phyloP scores from a whole-genome alignment of 2,888 invertebrate genomes.

The Julus scandinavius region DNA sequence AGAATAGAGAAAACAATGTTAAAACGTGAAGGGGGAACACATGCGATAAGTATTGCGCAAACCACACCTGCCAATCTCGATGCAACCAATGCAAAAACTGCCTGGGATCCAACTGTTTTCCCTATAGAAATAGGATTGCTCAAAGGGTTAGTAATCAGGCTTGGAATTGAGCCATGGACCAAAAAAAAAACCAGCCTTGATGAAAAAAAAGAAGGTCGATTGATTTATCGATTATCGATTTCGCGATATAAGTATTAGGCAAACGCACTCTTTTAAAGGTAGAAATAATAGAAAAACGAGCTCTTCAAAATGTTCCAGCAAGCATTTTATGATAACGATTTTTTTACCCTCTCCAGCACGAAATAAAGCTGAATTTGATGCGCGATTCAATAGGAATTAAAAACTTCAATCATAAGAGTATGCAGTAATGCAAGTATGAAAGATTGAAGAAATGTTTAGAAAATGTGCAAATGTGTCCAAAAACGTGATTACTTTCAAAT shows the following conservation, averaged over 20 bases:
- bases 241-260: not conserved
- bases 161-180: slow-evolving; percentile 45
- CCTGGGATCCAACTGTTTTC: slow-evolving; percentile 5
- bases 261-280: slow-evolving; percentile 26
- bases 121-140: not conserved
- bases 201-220: not conserved
- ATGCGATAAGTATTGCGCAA: slow-evolving; percentile 19
- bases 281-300: slow-evolving; percentile 34
- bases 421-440: no score
- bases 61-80: slow-evolving; percentile 40
- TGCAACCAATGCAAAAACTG: slow-evolving; percentile 45
- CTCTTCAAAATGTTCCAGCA: not conserved
- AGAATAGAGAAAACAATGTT: slow-evolving; percentile 46
- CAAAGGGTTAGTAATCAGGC: slow-evolving; percentile 42
- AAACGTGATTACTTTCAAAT: not conserved
- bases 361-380: not conserved
- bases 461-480: not conserved
- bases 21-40: not conserved
- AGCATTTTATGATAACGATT: slow-evolving; percentile 40
- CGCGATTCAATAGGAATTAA: not conserved
- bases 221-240: slow-evolving; percentile 46
- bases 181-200: slow-evolving; percentile 16
- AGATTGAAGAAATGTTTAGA: not conserved
- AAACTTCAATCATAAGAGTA: not conserved
- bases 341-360: not conserved